A percentile compares a stretch with the other conserved stretches of the same genome.
phyloP scores from a whole-genome alignment of 1,140 invertebrate species.

The Platorchestia sp. region DNA sequence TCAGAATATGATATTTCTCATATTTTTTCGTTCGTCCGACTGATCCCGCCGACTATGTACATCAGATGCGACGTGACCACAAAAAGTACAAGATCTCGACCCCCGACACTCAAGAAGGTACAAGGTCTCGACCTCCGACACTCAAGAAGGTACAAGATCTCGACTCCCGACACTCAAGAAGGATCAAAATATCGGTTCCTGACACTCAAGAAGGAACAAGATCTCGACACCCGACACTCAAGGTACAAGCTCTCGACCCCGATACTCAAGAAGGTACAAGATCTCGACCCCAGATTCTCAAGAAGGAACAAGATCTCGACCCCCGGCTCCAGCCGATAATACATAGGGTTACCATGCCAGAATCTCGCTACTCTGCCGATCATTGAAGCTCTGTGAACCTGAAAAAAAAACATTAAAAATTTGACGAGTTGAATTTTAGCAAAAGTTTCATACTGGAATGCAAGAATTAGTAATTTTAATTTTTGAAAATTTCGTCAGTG shows the following conservation, averaged over 20 bases:
- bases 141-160: no score
- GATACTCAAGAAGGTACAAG: background rate
- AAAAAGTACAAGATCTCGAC: background rate
- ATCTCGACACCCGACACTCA: no score
- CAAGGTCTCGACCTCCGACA: no score
- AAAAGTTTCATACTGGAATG: no score
- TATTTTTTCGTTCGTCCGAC: background rate
- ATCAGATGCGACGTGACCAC: background rate
- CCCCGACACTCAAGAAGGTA: no score
- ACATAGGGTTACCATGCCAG: constrained; percentile 11
- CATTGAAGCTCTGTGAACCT: constrained; percentile 24
- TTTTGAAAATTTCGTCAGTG: no score
- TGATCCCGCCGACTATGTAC: background rate
- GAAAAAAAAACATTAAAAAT: background rate
- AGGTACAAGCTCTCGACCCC: no score
- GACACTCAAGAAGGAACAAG: background rate
- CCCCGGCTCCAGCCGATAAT: background rate
- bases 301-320: no score
- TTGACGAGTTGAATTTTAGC: background rate
- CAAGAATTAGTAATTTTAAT: no score
- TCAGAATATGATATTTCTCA: background rate
- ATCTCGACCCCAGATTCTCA: no score
- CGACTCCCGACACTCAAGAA: no score
- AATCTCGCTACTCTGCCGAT: constrained; percentile 16
- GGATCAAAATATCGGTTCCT: no score